A percentile compares a stretch with the other conserved stretches of the same genome.
These are phyloP conservation scores for Poecile atricapillus DNA, from an alignment of 2,113 vertebrate genomes.

Conservation along the genomic window DNA sequence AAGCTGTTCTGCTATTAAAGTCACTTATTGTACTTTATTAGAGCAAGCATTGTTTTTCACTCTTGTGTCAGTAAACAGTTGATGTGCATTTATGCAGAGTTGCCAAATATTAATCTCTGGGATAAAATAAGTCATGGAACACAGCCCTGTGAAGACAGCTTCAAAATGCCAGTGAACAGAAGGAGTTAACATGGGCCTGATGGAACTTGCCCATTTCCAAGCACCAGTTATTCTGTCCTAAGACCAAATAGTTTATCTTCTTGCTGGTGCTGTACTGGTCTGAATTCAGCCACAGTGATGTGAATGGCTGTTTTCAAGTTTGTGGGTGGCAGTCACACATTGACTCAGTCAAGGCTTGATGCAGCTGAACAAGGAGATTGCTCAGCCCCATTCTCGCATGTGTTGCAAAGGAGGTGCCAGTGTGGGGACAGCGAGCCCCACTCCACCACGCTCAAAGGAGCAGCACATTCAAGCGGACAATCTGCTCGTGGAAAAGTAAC, in stretches of 20 bases:
- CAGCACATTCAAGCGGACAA: background rate
- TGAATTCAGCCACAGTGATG: background rate
- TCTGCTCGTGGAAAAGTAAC: background rate
- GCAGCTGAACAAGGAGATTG: background rate
- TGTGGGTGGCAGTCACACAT: background rate
- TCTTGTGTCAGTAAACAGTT: background rate
- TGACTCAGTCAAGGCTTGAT: background rate
- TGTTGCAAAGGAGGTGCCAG: background rate
- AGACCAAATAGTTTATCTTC: background rate
- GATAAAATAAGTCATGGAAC: background rate
- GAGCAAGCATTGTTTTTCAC: background rate
- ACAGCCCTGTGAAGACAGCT: background rate
- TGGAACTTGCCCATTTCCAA: background rate
- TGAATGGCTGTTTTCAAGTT: background rate
- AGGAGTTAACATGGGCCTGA: background rate
- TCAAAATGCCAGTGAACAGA: background rate
- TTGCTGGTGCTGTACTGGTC: background rate
- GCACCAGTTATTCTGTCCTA: background rate
- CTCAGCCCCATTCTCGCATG: background rate
- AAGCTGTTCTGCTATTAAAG: conserved; percentile 32
- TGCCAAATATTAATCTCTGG: background rate
- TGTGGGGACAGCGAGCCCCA: background rate
- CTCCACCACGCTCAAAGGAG: background rate
- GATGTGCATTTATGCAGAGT: background rate
- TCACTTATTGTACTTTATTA: background rate